phyloP scores from a whole-genome alignment of 2,113 vertebrate genomes.

The Pterocles gutturalis region DNA sequence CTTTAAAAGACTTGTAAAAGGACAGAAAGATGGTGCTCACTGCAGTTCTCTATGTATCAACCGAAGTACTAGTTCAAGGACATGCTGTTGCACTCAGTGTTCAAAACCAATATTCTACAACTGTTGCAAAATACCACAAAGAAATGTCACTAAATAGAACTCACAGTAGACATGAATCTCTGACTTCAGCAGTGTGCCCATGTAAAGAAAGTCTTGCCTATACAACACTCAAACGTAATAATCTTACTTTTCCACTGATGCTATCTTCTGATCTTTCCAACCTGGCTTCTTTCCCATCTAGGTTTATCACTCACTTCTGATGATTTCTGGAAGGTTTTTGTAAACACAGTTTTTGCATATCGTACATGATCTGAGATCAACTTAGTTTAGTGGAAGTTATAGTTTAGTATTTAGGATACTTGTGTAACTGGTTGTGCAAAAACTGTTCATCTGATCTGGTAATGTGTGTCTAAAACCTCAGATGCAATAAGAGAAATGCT shows the following conservation, averaged over 20 bases:
- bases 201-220: not conserved
- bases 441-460: not conserved
- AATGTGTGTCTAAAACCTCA: not conserved
- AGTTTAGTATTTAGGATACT: not conserved
- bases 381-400: not conserved
- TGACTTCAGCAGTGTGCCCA: not conserved
- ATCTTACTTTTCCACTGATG: not conserved
- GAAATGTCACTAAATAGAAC: not conserved
- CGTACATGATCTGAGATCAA: not conserved
- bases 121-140: not conserved
- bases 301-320: not conserved
- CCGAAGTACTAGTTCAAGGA: not conserved
- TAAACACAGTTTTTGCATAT: not conserved
- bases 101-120: not conserved
- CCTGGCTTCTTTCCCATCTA: not conserved
- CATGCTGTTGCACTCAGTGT: not conserved
- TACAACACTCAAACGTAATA: not conserved
- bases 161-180: not conserved
- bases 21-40: not conserved
- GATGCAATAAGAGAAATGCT: not conserved
- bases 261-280: not conserved
- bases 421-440: conserved; percentile 30
- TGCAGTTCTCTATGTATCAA: not conserved
- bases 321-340: not conserved
- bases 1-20: not conserved